Conservation (phyloP, 2,888 invertebrate genomes). For the Nephrotoma appendiculata region DNA sequence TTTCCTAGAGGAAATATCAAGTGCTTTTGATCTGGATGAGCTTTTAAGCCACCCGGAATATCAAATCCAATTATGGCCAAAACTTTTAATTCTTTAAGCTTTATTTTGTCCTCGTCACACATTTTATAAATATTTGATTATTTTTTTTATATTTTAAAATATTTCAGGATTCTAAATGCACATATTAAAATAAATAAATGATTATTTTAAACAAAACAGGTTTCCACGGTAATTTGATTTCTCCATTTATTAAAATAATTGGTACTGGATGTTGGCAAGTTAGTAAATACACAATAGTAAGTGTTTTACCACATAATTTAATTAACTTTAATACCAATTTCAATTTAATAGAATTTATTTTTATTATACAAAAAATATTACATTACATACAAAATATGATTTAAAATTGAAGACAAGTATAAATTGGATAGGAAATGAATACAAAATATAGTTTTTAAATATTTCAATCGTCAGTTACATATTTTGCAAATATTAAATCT, state of each 20-base stretch:
- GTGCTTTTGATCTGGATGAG: conserved; percentile 57
- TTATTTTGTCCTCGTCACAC: conserved; percentile 23
- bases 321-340: background rate
- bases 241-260: background rate
- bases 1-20: conserved; percentile 65
- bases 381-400: background rate
- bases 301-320: background rate
- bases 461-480: background rate
- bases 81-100: conserved; percentile 46
- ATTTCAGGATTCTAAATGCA: background rate
- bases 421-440: background rate
- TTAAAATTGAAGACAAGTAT: background rate
- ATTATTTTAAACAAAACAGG: background rate
- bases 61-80: conserved; percentile 68
- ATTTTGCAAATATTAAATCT: background rate
- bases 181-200: background rate
- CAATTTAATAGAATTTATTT: background rate
- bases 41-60: conserved; percentile 42
- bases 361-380: background rate
- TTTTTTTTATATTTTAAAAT: background rate
- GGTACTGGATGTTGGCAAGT: background rate
- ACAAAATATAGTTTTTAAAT: background rate
- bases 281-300: too few relatives aligned
- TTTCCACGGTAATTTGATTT: background rate
- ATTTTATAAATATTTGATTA: conserved; percentile 9